These are phyloP conservation scores for Polyergus mexicanus DNA, from an alignment of 1,140 invertebrate species.

Conservation along the genomic window DNA sequence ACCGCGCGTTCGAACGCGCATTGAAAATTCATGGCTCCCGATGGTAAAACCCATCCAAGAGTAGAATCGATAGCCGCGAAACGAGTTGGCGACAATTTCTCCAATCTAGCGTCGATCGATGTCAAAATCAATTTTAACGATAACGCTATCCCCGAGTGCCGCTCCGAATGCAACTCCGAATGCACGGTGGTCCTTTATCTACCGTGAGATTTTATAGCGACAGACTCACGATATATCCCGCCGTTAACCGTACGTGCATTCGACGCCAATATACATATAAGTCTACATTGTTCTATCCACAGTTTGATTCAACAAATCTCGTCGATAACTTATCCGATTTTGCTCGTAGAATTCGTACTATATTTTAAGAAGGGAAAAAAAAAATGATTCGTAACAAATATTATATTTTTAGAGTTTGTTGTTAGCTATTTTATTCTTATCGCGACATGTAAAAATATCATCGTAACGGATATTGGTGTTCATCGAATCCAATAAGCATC, in stretches of 20 bases:
- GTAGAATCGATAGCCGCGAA: slow-evolving; percentile 63
- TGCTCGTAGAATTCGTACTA: too few species aligned
- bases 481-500: slow-evolving; percentile 2
- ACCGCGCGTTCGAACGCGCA: slow-evolving; percentile 40
- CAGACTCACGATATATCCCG: slow-evolving; percentile 46
- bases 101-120: slow-evolving; percentile 48
- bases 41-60: slow-evolving; percentile 48
- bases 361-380: not conserved
- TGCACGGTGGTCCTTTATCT: slow-evolving; percentile 47
- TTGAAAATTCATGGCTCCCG: slow-evolving; percentile 71
- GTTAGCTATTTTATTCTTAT: not conserved
- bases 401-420: not conserved
- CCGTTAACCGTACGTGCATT: slow-evolving; percentile 12
- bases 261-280: not conserved
- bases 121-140: slow-evolving; percentile 62
- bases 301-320: slow-evolving; percentile 5
- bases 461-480: not conserved
- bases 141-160: slow-evolving; percentile 47
- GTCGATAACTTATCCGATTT: slow-evolving; percentile 8
- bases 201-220: slow-evolving; percentile 50
- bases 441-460: not conserved
- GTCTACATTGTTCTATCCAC: slow-evolving; percentile 15
- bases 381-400: not conserved
- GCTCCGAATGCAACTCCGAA: slow-evolving; percentile 10
- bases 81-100: slow-evolving; percentile 70